These are phyloP conservation scores for Dinoponera quadriceps DNA, from an alignment of 1,140 invertebrate species.

Conservation along the genomic window DNA sequence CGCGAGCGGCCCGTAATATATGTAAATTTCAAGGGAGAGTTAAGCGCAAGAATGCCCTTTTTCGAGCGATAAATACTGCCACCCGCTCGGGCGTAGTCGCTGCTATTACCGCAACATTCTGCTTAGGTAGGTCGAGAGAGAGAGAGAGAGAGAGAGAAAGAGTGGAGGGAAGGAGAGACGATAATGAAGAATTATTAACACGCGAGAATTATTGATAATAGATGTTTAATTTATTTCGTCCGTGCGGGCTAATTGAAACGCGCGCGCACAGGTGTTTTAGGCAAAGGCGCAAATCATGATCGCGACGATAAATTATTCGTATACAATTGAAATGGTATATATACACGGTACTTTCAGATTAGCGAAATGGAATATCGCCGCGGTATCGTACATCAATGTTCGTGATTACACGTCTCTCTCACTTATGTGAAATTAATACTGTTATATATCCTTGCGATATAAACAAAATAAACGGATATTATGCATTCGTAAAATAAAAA, in stretches of 20 bases:
- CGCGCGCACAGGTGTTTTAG: not conserved
- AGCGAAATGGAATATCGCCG: not conserved
- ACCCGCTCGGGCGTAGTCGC: not conserved
- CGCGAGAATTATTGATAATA: constrained; percentile 6
- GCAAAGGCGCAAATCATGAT: not conserved
- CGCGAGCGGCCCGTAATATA: constrained; percentile 21
- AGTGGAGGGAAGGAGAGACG: too few species aligned
- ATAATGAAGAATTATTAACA: constrained; percentile 31
- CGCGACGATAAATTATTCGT: constrained; percentile 17
- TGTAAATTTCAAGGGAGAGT: constrained; percentile 39
- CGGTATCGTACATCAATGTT: not conserved
- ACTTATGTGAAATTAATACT: too few species aligned
- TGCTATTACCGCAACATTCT: constrained; percentile 33
- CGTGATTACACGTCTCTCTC: too few species aligned
- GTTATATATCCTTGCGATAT: too few species aligned
- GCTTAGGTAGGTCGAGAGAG: not conserved
- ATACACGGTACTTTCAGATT: not conserved
- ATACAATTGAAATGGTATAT: constrained; percentile 27
- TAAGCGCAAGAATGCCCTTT: constrained; percentile 27
- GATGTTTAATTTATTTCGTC: constrained; percentile 27
- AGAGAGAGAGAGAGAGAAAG: too few species aligned
- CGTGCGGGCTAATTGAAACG: constrained; percentile 22
- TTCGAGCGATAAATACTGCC: constrained; percentile 20
- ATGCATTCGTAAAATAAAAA: too few species aligned
- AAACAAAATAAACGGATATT: too few species aligned